These are phyloP conservation scores for Oreochromis grahami DNA, from an alignment of 2,797 vertebrate species.

Conservation along the genomic window DNA sequence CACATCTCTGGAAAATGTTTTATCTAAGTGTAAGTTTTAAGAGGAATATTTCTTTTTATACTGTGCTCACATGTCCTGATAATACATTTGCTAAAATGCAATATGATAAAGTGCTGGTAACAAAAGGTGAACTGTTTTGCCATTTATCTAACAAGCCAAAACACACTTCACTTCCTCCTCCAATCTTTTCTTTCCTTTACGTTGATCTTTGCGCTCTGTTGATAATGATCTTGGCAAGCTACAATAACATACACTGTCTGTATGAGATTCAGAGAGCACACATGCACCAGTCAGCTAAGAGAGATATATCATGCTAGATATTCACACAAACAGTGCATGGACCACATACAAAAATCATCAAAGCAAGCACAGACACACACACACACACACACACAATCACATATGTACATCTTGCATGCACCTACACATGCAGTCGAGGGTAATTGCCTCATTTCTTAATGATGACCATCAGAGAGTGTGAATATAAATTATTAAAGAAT, in stretches of 20 bases:
- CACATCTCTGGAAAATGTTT: neutral
- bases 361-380: neutral
- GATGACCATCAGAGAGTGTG: conserved; percentile 57
- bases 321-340: neutral
- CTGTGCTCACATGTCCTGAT: neutral
- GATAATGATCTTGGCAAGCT: conserved; percentile 61
- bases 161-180: conserved; percentile 22
- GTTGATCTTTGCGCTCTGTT: conserved; percentile 38
- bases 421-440: neutral
- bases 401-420: neutral
- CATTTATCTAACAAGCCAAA: conserved; percentile 10
- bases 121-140: conserved; percentile 5
- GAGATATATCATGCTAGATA: neutral
- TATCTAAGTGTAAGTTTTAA: neutral
- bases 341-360: neutral
- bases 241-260: conserved; percentile 63
- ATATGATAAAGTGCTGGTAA: neutral
- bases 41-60: neutral
- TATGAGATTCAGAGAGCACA: conserved; percentile 41
- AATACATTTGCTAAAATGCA: neutral
- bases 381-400: neutral
- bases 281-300: neutral
- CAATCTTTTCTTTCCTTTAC: conserved; percentile 33
- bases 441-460: conserved; percentile 62
- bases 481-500: conserved; percentile 68